These are phyloP conservation scores for Enteromius unitaeniatus DNA, from an alignment of 2,797 vertebrate genomes.

Conservation along the genomic window DNA sequence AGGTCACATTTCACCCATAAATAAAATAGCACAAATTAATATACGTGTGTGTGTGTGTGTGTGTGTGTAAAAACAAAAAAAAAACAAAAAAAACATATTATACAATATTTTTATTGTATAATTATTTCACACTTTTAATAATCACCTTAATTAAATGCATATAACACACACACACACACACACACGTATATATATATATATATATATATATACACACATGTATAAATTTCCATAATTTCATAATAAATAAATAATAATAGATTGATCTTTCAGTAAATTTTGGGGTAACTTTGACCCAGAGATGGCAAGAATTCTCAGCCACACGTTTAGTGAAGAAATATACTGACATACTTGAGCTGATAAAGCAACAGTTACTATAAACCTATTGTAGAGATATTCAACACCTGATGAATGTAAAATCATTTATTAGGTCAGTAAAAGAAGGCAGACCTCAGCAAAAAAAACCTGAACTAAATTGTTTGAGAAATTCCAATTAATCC, in stretches of 20 bases:
- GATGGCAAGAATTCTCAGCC: neutral
- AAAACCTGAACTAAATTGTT: neutral
- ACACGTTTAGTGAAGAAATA: neutral
- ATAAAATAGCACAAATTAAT: neutral
- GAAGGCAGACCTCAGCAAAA: neutral
- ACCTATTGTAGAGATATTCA: neutral
- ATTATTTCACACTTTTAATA: neutral
- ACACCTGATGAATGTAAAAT: neutral
- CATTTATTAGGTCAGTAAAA: neutral
- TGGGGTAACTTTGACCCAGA: neutral
- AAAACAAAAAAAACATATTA: no score
- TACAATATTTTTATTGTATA: neutral
- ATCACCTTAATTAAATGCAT: neutral
- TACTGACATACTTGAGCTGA: neutral
- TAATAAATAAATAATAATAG: no score
- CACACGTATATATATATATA: neutral
- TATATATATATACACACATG: no score
- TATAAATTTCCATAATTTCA: neutral
- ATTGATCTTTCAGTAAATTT: neutral
- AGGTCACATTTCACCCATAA: neutral
- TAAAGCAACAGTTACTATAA: neutral
- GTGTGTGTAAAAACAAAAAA: neutral
- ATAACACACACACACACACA: neutral
- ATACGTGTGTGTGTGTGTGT: neutral
- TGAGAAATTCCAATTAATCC: neutral